Base-by-base conservation (phyloP, 1,140 invertebrate genomes). In the Dinoponera quadriceps region DNA sequence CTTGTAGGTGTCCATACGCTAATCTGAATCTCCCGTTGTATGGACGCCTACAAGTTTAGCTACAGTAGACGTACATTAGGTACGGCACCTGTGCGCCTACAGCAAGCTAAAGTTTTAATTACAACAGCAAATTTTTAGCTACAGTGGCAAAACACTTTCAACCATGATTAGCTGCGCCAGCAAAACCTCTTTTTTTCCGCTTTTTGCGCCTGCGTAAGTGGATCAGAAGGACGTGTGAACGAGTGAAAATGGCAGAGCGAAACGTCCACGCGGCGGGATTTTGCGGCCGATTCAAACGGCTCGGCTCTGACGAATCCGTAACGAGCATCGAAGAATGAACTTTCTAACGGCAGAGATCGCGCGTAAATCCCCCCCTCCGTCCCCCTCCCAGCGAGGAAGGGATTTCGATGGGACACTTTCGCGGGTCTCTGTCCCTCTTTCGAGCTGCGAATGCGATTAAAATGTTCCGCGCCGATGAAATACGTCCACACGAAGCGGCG, bases 401-500 rank as follows among this genome's bases (percentile, higher is more conserved):
- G 22, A 80, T 80, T 80, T 80, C 51, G 33, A 69, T 25, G 69
- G 75, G 29, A 77, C 11, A 44, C 38, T 66, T 77, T 48, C 22
- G 44, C 62, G 20, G 48, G 51, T 80, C 65, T 80, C 33, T 44
- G 3, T 44, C 38, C 11, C 38, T 44, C 38, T 44, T 11, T 69
- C 65, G n/a, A 71, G 71, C 75, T 82, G 25, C 69, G 66, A 54
- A 80, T 71, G 74, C 85, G 85, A 88, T 88, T 87, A 88, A 88
- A 88, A 88, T 84, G 86, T 88, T 65, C 48, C 66, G 11, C 66
- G 63, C 54, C 65, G 54, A 66, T 55, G 62, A 73, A 65, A 85
- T 69, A 66, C 83, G 73, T 68, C 11, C 65, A 49, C 38, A 77
- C 54, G 83, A 71, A 80, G 33, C 33, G 33, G 20, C 75, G 4